phyloP scores from a whole-genome alignment of 2,888 invertebrate species.

The Ormyrus pomaceus region DNA sequence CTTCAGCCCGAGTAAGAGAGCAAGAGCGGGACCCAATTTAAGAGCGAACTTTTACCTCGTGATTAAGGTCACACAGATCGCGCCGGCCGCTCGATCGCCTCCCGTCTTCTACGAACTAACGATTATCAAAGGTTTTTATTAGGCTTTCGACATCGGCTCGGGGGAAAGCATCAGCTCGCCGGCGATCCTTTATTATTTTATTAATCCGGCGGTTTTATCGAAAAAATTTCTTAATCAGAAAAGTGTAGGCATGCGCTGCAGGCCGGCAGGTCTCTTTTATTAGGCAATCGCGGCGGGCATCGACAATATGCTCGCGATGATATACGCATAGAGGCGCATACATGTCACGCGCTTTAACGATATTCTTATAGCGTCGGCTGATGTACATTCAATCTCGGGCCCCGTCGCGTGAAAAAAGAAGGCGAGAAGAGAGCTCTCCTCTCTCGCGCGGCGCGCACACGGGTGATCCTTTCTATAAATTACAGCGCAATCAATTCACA shows the following conservation, averaged over 20 bases:
- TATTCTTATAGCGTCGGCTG: not conserved
- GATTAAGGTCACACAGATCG: conserved; percentile 36
- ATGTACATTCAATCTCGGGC: too few species aligned
- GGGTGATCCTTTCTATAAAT: conserved; percentile 32
- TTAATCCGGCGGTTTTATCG: not conserved
- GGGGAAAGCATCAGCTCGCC: not conserved
- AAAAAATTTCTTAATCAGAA: not conserved
- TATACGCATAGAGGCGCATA: not conserved
- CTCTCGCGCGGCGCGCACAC: not conserved
- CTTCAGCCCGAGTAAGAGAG: not conserved
- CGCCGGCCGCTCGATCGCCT: not conserved
- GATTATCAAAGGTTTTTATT: conserved; percentile 38
- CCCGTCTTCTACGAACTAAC: conserved; percentile 8
- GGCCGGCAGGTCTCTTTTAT: too few species aligned
- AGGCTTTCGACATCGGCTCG: conserved; percentile 17
- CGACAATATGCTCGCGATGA: too few species aligned
- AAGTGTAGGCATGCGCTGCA: too few species aligned
- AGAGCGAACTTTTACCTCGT: conserved; percentile 41
- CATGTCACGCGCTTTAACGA: not conserved
- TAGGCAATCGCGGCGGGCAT: too few species aligned
- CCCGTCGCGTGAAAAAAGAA: not conserved
- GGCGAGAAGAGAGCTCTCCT: not conserved
- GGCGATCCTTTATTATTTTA: not conserved
- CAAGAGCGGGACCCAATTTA: conserved; percentile 36
- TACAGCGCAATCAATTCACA: conserved; percentile 43